These are phyloP conservation scores for Tachypleus tridentatus DNA, from an alignment of 1,140 invertebrate species.

Conservation along the genomic window DNA sequence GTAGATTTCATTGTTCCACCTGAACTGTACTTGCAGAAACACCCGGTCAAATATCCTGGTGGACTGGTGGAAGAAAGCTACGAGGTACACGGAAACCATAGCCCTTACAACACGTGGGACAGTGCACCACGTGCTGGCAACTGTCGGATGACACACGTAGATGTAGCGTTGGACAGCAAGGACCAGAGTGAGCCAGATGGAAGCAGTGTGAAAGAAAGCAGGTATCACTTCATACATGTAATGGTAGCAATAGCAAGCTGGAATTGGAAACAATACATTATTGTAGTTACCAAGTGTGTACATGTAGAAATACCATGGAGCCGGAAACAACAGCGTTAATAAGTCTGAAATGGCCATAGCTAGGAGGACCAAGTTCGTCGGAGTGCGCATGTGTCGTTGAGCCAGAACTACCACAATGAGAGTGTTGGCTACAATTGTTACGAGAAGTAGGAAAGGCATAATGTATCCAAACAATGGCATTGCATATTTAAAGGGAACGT, in stretches of 20 bases:
- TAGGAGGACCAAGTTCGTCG: constrained; percentile 53
- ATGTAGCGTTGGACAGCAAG: constrained; percentile 81
- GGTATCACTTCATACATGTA: constrained; percentile 57
- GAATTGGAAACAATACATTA: constrained; percentile 55
- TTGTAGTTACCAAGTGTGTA: constrained; percentile 76
- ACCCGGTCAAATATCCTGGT: constrained; percentile 60
- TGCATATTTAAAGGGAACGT: constrained; percentile 47
- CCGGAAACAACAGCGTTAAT: constrained; percentile 75
- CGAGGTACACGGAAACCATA: constrained; percentile 55
- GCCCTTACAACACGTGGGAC: constrained; percentile 64
- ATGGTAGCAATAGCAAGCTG: constrained; percentile 61
- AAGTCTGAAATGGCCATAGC: constrained; percentile 87
- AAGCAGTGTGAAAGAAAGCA: constrained; percentile 80
- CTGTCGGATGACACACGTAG: constrained; percentile 77
- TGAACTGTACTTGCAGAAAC: constrained; percentile 38
- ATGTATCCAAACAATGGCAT: constrained; percentile 54
- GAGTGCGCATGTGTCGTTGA: constrained; percentile 49
- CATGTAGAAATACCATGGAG: constrained; percentile 68
- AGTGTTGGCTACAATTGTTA: constrained; percentile 82
- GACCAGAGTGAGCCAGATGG: constrained; percentile 77
- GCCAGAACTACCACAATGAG: constrained; percentile 61
- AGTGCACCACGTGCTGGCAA: constrained; percentile 73
- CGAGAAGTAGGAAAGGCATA: constrained; percentile 66
- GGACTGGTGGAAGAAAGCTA: constrained; percentile 63
- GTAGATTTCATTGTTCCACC: constrained; percentile 45